Base-by-base conservation (phyloP, 1,140 invertebrate species). In the Drosophila lacteicornis region DNA sequence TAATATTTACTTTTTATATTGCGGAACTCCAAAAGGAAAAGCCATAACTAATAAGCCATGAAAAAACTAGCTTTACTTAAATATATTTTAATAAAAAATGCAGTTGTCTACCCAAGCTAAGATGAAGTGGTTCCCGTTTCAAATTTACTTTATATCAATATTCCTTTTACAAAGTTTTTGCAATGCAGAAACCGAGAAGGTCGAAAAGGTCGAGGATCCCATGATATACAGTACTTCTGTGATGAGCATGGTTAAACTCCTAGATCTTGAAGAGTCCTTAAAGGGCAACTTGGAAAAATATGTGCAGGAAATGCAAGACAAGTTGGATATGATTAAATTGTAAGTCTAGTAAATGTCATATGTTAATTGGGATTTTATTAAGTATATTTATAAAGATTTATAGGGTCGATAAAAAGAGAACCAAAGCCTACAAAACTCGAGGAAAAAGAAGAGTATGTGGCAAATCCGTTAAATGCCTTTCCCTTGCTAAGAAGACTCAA, bases 381-480 rank as follows among this genome's bases (percentile, higher is more conserved):
- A 17, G 7, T 7, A 0, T 0, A 4, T 70, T 3, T 22, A 12
- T 42, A 0, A 17, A 75, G 81, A 2, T 85, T 46, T 47, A 46
- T 45, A 17, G n/a, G 69, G 15, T 63, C 70, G 12, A 12, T 62
- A 0, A 51, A 78, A 11, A 70, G 45, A 15, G 13, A 55, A 5
- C 1, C 15, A n/a, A 8, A 38, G 2, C 42, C 60, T 6, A 12
- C 6, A 0, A 58, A 13, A 1, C 22, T 22, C 2, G 33, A 69
- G 4, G 12, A 22, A 6, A 65, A 51, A 8, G 78, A 81, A 27
- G 50, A 74, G 12, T 81, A 59, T 38, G 22, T 84, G 27, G 56
- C 43, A 15, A 84, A 85, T 66, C 82, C 82, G 0, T 43, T 85
- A 4, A 81, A 85, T 60, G 73, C 62, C 3, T 85, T 56, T 40